These are phyloP conservation scores for Sinodicranocentrus sp. DNA, from an alignment of 2,888 invertebrate genomes.

Conservation along the genomic window DNA sequence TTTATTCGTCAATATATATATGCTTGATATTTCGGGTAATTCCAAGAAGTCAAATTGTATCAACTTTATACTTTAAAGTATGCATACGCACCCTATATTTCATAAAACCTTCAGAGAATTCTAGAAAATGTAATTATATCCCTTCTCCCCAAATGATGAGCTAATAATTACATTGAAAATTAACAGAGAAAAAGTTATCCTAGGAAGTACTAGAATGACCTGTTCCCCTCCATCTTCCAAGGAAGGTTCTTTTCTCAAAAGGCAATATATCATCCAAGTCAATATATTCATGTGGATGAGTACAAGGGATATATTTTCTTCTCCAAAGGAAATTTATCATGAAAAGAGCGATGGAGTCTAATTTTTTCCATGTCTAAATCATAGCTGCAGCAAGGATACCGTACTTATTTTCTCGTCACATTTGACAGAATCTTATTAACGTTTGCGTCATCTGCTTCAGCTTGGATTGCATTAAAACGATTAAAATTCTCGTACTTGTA, in stretches of 20 bases:
- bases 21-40: no score
- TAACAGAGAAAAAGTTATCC: background rate
- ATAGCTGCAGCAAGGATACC: slow-evolving; percentile 9
- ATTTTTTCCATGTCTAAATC: slow-evolving; percentile 46
- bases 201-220: slow-evolving; percentile 19
- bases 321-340: slow-evolving; percentile 39
- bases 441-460: slow-evolving; percentile 1
- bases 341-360: slow-evolving; percentile 45
- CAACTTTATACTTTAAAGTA: no score
- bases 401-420: slow-evolving; percentile 62
- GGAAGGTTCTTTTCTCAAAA: no score
- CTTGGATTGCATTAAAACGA: slow-evolving; percentile 37
- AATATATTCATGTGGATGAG: no score
- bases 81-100: background rate
- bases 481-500: background rate
- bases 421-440: slow-evolving; percentile 61
- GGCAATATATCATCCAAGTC: no score
- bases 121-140: slow-evolving; percentile 37
- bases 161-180: slow-evolving; percentile 39
- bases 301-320: no score
- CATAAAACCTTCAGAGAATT: background rate
- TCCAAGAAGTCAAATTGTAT: no score
- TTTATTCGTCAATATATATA: no score
- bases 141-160: slow-evolving; percentile 35
- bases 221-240: slow-evolving; percentile 29